These are phyloP conservation scores for Harpagifer antarcticus DNA, from an alignment of 2,797 vertebrate genomes.

Conservation along the genomic window DNA sequence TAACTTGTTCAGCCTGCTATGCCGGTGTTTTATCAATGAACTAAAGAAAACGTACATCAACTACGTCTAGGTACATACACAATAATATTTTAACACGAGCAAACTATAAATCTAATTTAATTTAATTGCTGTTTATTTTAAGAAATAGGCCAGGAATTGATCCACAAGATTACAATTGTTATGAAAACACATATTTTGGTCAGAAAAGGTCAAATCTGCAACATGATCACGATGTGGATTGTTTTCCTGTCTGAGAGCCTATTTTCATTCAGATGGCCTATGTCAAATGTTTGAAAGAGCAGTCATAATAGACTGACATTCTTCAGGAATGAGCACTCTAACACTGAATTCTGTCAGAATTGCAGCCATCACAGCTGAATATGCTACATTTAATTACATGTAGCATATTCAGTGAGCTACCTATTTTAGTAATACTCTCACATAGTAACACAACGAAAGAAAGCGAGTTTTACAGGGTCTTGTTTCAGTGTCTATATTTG, in stretches of 20 bases:
- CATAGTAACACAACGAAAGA: neutral
- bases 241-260: constrained; percentile 21
- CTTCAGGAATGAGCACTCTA: constrained; percentile 35
- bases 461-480: neutral
- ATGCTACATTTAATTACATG: neutral
- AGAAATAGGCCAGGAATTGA: neutral
- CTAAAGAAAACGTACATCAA: neutral
- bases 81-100: neutral
- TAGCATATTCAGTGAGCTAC: neutral
- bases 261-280: constrained; percentile 30
- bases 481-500: neutral
- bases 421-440: neutral
- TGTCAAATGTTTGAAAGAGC: constrained; percentile 26
- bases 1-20: neutral
- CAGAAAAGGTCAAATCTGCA: constrained; percentile 21
- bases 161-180: constrained; percentile 12
- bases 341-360: constrained; percentile 18
- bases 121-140: constrained; percentile 18
- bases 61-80: neutral
- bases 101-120: neutral
- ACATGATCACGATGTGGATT: neutral
- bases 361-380: neutral
- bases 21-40: neutral
- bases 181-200: constrained; percentile 14
- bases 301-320: constrained; percentile 51